Conservation (phyloP, 2,113 vertebrate species). For the Hydropotes inermis region DNA sequence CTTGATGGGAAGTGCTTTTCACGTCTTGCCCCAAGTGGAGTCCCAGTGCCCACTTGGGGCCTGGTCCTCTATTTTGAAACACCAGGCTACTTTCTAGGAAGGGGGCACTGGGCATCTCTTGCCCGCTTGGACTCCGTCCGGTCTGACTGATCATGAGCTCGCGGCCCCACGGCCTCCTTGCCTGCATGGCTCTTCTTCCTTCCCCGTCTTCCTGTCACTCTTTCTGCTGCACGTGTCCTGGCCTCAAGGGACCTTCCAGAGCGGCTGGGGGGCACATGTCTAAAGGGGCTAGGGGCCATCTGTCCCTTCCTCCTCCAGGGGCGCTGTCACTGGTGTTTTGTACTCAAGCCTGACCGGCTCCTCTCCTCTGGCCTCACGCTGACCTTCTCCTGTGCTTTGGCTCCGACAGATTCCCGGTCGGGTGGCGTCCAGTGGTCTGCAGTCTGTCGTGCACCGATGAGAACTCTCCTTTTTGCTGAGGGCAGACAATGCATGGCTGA, state of each 20-base stretch:
- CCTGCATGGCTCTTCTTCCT: constrained; percentile 54
- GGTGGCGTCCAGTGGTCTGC: constrained; percentile 92
- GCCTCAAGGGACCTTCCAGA: not conserved
- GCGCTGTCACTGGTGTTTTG: not conserved
- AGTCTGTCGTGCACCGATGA: constrained; percentile 92
- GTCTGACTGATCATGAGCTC: not conserved
- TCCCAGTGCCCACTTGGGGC: not conserved
- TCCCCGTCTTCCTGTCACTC: not conserved
- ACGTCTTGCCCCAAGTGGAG: not conserved
- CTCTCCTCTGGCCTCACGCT: constrained; percentile 20
- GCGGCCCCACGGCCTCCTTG: not conserved
- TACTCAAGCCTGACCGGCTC: not conserved
- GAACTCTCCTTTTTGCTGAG: constrained; percentile 81
- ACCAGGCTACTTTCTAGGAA: not conserved
- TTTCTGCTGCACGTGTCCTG: not conserved
- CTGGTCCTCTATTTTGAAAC: not conserved
- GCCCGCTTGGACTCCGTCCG: not conserved
- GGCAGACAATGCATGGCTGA: constrained; percentile 88
- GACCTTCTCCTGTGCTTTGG: constrained; percentile 83
- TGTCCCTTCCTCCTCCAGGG: not conserved
- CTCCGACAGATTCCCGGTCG: constrained; percentile 92
- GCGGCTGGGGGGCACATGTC: not conserved
- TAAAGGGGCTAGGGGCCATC: not conserved
- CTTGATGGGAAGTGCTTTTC: not conserved
- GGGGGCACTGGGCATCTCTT: not conserved